Conservation (phyloP, 2,888 invertebrate species). For the Autographa gamma region DNA sequence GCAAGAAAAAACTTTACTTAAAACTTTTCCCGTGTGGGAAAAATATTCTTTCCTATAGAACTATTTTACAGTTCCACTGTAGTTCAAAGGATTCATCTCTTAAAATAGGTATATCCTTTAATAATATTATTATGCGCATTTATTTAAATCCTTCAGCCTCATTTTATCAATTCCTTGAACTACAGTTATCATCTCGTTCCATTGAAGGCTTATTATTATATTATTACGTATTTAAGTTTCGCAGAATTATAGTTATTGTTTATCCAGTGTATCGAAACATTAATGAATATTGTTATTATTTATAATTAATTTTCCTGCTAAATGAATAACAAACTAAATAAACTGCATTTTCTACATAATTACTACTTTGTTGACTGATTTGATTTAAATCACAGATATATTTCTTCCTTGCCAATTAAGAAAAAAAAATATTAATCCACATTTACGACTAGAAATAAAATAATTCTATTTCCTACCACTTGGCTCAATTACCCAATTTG, state of each 20-base stretch:
- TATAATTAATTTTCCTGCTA: neutral
- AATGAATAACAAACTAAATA: neutral
- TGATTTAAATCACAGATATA: too few relatives aligned
- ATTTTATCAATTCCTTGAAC: conserved; percentile 47
- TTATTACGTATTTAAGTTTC: conserved; percentile 21
- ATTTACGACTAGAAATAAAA: neutral
- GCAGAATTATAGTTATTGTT: conserved; percentile 35
- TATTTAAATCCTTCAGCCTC: neutral
- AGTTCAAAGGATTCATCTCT: too few relatives aligned
- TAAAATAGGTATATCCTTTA: too few relatives aligned
- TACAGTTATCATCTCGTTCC: conserved; percentile 45
- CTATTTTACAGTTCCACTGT: too few relatives aligned
- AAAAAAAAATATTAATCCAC: neutral
- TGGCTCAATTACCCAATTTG: neutral
- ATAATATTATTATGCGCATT: too few relatives aligned
- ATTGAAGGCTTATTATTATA: conserved; percentile 28
- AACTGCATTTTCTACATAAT: too few relatives aligned
- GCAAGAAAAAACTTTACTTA: too few relatives aligned
- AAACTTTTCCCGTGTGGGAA: too few relatives aligned
- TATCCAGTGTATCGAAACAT: too few relatives aligned
- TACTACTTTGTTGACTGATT: too few relatives aligned
- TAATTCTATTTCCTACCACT: neutral
- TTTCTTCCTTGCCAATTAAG: neutral
- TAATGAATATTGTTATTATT: neutral
- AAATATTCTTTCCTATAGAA: too few relatives aligned